Evolutionary conservation across 23 tunicate genomes (phyloP), one percentile per base, ranked within the genome.

Genomic region (Pegea sp.): DNA sequence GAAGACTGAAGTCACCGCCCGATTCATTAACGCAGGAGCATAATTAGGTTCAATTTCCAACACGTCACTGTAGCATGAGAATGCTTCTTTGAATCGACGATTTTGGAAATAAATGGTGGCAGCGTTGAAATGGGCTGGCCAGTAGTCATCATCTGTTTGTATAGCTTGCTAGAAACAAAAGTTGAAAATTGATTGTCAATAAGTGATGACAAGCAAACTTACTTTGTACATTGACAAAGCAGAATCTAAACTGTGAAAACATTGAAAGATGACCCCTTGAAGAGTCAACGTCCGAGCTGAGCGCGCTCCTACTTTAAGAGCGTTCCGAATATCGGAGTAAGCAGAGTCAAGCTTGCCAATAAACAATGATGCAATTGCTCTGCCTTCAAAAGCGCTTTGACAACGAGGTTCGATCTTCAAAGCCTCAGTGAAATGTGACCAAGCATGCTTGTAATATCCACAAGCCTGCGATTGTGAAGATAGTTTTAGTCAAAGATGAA

Each of bases 211-310:
- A n/a, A 24, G 4, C 16, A 4, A 0, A 46, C 76, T 63, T 34
- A 84, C 95, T 50, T 67, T 64, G 52, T 84, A 84, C 69, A 57
- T 48, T 32, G 84, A 67, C 84, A 84, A 68, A 0, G 95, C 95
- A 22, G 71, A 48, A 24, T 63, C 57, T 20, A 67, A 32, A 48
- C 74, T 77, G 34, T 64, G 67, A 64, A 51, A 57, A 49, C 44
- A 63, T 38, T 84, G 95, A 28, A 68, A 65, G 1, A 84, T 67
- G 22, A 84, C 95, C 7, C 95, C 95, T 38, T 64, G 52, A 0
- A 69, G 69, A 43, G 95, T 71, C 20, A 75, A 56, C 28, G 74
- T 58, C 30, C 95, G 32, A 2, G 95, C 95, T 2, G 64, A 58
- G 1, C 71, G 76, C 30, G 54, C 25, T 19, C 76, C 84, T 24